Conservation (phyloP, 2,888 invertebrate genomes). For the Thera obeliscata region DNA sequence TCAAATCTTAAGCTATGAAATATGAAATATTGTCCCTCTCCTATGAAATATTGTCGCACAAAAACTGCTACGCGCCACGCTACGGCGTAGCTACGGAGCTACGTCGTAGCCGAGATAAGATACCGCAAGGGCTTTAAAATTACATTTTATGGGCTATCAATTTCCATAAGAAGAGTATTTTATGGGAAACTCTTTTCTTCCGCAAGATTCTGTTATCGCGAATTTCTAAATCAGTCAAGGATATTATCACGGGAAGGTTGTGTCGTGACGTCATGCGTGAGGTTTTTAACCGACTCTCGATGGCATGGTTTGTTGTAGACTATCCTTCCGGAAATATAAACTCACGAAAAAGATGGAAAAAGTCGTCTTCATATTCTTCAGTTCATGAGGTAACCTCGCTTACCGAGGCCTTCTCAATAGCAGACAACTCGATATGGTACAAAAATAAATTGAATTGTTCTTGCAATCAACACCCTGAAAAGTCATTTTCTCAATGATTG, state of each 20-base stretch:
- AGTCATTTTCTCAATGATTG: no score
- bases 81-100: slow-evolving; percentile 14
- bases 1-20: no score
- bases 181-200: slow-evolving; percentile 22
- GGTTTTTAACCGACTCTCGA: background rate
- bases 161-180: slow-evolving; percentile 31
- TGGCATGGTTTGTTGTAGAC: background rate
- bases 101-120: slow-evolving; percentile 25
- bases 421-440: no score
- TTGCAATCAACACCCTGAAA: no score
- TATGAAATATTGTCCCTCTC: background rate
- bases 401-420: no score
- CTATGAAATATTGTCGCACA: background rate
- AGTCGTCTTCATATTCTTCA: no score
- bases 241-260: slow-evolving; percentile 3
- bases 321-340: background rate
- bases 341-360: no score
- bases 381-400: no score
- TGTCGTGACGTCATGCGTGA: slow-evolving; percentile 5
- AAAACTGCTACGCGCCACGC: slow-evolving; percentile 2
- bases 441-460: no score
- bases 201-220: slow-evolving; percentile 14
- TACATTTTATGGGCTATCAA: slow-evolving; percentile 34
- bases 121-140: slow-evolving; percentile 25
- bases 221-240: slow-evolving; percentile 4